Conservation (phyloP, 2,113 vertebrate species). For the Oreotragus oreotragus region DNA sequence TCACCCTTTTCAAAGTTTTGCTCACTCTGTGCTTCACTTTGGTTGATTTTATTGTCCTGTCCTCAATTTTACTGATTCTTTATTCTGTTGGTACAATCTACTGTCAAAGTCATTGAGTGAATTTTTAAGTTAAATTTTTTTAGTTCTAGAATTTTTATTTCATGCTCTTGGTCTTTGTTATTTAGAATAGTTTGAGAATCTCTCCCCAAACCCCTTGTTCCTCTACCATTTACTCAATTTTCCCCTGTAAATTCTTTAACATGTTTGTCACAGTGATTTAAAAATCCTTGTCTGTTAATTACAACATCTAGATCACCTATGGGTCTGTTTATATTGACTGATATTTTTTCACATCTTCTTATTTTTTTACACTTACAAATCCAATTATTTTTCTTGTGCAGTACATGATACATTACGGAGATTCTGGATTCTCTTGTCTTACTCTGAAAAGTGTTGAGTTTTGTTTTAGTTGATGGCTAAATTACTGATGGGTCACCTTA, state of each 20-base stretch:
- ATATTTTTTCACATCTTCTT: not conserved
- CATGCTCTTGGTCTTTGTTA: not conserved
- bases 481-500: not conserved
- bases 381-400: not conserved
- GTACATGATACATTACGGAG: not conserved
- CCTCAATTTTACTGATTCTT: slow-evolving; percentile 14
- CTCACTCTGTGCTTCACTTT: not conserved
- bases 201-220: not conserved
- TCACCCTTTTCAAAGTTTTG: not conserved
- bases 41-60: not conserved
- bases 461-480: not conserved
- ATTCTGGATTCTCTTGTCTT: not conserved
- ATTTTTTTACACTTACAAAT: not conserved
- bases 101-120: not conserved
- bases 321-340: not conserved
- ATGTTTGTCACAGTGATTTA: not conserved
- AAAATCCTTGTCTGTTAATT: not conserved
- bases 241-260: not conserved
- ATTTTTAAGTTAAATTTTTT: not conserved
- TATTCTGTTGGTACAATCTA: not conserved
- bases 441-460: not conserved
- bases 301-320: not conserved
- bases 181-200: not conserved
- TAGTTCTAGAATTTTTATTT: not conserved
- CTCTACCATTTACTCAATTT: not conserved